Evolutionary conservation across 1,140 invertebrate species (phyloP), one percentile per base, ranked within the genome.

Genomic region (Bombus sibiricus): DNA sequence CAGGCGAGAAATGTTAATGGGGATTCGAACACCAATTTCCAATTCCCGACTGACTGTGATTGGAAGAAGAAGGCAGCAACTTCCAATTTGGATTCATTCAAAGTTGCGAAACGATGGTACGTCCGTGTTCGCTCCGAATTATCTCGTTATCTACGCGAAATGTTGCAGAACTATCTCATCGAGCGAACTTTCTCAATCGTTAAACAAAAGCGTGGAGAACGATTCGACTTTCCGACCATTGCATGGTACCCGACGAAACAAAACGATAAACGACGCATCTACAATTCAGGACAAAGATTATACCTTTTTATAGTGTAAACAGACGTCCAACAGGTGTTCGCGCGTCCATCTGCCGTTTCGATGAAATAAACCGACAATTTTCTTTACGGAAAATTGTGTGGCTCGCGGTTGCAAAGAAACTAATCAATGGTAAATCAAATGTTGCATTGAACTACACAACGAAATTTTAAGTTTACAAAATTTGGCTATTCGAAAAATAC

Each of bases 141-240:
- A 81, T 89, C 84, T 80, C 47, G 81, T 88, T 89, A 86, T 76
- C 81, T 81, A 69, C 73, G 76, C 69, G 34, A 64, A 62, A 82
- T 69, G 59, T 32, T 32, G 15, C 0, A 53, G 53, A 68, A 68
- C 37, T 13, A 53, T 77, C n/a, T 5, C 10, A 39, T 13, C 8
- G n/a, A 5, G 0, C 71, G 13, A 32, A 39, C 3, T 47, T 47
- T 75, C 41, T 25, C 25, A 8, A 39, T 22, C 37, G 32, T 62
- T n/a, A 22, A 12, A n/a, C 8, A 25, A n/a, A 39, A 41, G 28
- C 13, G 28, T 4, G 12, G 6, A 15, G 32, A 37, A 53, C 41
- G 59, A 34, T 39, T 25, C 25, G 1, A 59, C 43, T 25, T 47
- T 28, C 18, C 15, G 22, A 12, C 9, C 3, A 18, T 10, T 9